Evolutionary conservation across 1,140 invertebrate species (phyloP), one percentile per base, ranked within the genome.

Genomic region (Anoplolepis gracilipes): DNA sequence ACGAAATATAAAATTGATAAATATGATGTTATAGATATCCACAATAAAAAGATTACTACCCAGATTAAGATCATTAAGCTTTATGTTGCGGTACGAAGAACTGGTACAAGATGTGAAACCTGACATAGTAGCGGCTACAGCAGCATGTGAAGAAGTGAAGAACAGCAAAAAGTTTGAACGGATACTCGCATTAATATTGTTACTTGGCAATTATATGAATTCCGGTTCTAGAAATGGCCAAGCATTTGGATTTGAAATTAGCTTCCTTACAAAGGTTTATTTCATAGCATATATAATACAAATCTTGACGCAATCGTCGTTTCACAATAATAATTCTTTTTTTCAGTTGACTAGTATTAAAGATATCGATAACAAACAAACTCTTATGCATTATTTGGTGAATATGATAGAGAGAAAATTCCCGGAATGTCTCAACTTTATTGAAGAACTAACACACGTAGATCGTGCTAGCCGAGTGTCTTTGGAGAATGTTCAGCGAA

Each of bases 191-290:
- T 94, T 99, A 0, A 97, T 99, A 82, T 95, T 99, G 0, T 93
- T 99, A 11, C 95, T 99, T 36, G 99, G 99, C 22, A 99, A 99
- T 95, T 98, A 98, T 89, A 98, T 99, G 97, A 99, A 99, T 93
- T 97, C 98, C 3, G 98, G 99, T 0, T 98, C 98, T 0, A 97
- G 97, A 88, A 99, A 99, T 93, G 98, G 97, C 10, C 97, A 98
- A 90, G 98, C 98, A 2, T 97, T 98, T 91, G 99, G 98, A 6
- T 99, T 99, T 95, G 99, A 99, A 94, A 99, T 99, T 78, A 99
- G 97, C 93, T 99, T 98, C 93, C 95, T 99, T 2, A 97, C 98
- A 0, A 99, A 99, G 96, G 97, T 99, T 57, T 25, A 84, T 76
- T 46, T 10, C 6, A 7, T 0, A 57, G 8, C 19, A 78, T 28